Base-by-base conservation (phyloP, 2,888 invertebrate genomes). In the Drosophila cognata region DNA sequence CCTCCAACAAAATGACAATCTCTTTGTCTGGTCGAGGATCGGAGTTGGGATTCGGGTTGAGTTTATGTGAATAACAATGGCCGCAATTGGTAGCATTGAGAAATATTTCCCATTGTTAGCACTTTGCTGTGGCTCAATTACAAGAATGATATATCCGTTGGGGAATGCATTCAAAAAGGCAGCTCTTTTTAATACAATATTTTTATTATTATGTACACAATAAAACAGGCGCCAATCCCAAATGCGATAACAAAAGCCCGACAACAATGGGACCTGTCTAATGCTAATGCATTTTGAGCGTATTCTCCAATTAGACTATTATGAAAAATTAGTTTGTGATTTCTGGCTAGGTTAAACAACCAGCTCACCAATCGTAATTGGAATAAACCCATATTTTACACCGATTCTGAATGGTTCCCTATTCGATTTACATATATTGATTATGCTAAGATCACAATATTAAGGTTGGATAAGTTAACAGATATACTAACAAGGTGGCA, bases 41-140 rank as follows among this genome's bases (percentile, higher is more conserved):
- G 4, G 48, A 57, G 57, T 62, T 48, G 21, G 59, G 28, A 11
- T 11, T 18, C 11, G 36, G 29, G 8, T 52, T 52, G 16, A 21
- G 31, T 21, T 57, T 43, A 13, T 41, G 29, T 10, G 10, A 6
- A 21, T 31, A 29, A 71, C 72, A 73, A 71, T 61, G 48, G 25
- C 31, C 56, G 29, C 56, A 59, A 64, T 48, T 66, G 71, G 43
- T 58, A 29, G 56, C 56, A 57, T 57, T 43, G 65, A 60, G 46
- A 60, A 71, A 62, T 67, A 55, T 53, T 38, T 28, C n/a, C 36
- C 74, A 74, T 75, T 74, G 61, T 67, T 65, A 28, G 46, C 55
- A 48, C 38, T 60, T 60, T 53, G 68, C 51, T 72, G 74, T 62
- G 69, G 52, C 64, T 64, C 74, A 60, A 69, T 74, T 70, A 64